phyloP scores from a whole-genome alignment of 1,140 invertebrate species.

The Theocolax elegans region DNA sequence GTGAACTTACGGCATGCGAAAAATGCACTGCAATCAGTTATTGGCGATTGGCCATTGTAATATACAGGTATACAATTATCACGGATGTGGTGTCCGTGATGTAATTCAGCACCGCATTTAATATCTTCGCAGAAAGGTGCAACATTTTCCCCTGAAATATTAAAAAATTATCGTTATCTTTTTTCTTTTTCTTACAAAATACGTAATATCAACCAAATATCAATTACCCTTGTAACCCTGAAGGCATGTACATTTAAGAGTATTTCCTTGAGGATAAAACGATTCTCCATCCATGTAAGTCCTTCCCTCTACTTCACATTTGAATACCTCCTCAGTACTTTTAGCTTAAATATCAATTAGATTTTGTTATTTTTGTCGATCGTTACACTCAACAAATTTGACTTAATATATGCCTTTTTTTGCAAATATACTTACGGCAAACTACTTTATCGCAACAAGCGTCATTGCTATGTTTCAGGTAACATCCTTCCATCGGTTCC shows the following conservation, averaged over 20 bases:
- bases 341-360: constrained; percentile 32
- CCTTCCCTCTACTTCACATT: constrained; percentile 51
- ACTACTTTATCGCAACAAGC: constrained; percentile 45
- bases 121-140: not conserved
- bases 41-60: constrained; percentile 41
- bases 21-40: constrained; percentile 40
- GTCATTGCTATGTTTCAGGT: not conserved
- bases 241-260: constrained; percentile 45
- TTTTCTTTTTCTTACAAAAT: too few species aligned
- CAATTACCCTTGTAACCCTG: constrained; percentile 38
- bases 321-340: constrained; percentile 33
- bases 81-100: constrained; percentile 23
- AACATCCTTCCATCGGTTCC: constrained; percentile 40
- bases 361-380: not conserved
- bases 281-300: constrained; percentile 49
- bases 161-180: too few species aligned
- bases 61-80: constrained; percentile 51
- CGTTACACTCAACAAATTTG: too few species aligned
- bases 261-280: constrained; percentile 38
- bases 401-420: not conserved
- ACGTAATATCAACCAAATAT: too few species aligned
- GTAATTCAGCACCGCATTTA: not conserved
- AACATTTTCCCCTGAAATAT: not conserved
- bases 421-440: constrained; percentile 53
- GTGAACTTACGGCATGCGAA: constrained; percentile 55